A percentile compares a stretch with the other conserved stretches of the same genome.
These are phyloP conservation scores for Rhinella marina DNA, from an alignment of 2,797 vertebrate species.

Conservation along the genomic window DNA sequence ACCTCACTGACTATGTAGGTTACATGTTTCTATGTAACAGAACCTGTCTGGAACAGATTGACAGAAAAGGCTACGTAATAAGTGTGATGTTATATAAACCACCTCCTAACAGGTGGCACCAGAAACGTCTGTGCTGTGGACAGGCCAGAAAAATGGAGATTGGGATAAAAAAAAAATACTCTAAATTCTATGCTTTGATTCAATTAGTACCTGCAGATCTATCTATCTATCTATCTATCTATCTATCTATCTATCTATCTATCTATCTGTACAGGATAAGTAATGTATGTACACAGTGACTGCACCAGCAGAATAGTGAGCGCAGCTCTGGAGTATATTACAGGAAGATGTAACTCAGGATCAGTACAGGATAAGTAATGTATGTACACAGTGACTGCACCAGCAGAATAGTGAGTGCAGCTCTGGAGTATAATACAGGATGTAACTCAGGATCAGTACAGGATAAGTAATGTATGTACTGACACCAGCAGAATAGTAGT, in stretches of 20 bases:
- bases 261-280: no score
- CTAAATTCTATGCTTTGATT: not conserved
- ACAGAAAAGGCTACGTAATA: not conserved
- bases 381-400: no score
- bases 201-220: not conserved
- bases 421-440: no score
- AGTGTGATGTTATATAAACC: not conserved
- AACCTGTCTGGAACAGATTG: conserved; percentile 11
- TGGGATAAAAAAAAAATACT: not conserved
- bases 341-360: no score
- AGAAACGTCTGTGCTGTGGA: not conserved
- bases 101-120: not conserved
- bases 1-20: conserved; percentile 40
- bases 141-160: not conserved
- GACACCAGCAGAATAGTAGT: no score
- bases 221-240: not conserved
- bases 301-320: no score
- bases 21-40: not conserved
- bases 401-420: no score
- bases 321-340: no score
- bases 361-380: no score
- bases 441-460: no score
- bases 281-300: no score
- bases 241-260: conserved; percentile 6
- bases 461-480: no score